Evolutionary conservation across 2,113 vertebrate species (phyloP).

Genomic region (Tyrannus savana): DNA sequence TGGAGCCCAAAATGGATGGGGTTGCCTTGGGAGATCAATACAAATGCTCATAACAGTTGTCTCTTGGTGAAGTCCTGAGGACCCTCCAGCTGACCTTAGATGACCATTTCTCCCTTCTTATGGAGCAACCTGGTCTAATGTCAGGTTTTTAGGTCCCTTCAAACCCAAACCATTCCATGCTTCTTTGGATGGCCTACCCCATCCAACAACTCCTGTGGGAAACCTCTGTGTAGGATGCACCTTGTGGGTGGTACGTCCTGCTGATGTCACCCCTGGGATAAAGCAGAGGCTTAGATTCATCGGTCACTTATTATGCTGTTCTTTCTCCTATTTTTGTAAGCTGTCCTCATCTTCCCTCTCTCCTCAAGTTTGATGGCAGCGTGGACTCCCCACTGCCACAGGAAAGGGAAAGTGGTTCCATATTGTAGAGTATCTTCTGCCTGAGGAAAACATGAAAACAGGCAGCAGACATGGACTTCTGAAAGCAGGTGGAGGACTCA

Average conservation of each 20-base stretch:
- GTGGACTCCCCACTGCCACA: not conserved
- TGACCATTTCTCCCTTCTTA: not conserved
- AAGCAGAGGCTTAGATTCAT: not conserved
- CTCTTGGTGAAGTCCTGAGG: not conserved
- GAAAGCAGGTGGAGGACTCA: not conserved
- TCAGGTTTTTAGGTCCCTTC: not conserved
- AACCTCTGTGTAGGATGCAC: not conserved
- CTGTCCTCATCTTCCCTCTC: not conserved
- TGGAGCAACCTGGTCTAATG: not conserved
- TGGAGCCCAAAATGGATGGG: not conserved
- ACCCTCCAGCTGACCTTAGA: not conserved
- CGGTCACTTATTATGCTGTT: not conserved
- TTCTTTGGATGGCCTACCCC: not conserved
- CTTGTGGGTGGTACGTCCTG: not conserved
- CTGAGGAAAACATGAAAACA: not conserved
- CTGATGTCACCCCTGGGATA: not conserved
- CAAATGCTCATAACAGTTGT: rapidly evolving
- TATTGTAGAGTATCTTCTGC: not conserved
- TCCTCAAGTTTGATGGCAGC: not conserved
- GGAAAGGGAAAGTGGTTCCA: not conserved
- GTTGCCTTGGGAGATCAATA: not conserved
- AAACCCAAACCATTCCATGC: not conserved
- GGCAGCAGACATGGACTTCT: not conserved
- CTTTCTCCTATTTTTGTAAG: not conserved
- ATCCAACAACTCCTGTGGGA: not conserved